Percentiles rank a stretch among this genome's conserved stretches.
phyloP scores from a whole-genome alignment of 2,888 invertebrate genomes.

The Dasysyrphus albostriatus region DNA sequence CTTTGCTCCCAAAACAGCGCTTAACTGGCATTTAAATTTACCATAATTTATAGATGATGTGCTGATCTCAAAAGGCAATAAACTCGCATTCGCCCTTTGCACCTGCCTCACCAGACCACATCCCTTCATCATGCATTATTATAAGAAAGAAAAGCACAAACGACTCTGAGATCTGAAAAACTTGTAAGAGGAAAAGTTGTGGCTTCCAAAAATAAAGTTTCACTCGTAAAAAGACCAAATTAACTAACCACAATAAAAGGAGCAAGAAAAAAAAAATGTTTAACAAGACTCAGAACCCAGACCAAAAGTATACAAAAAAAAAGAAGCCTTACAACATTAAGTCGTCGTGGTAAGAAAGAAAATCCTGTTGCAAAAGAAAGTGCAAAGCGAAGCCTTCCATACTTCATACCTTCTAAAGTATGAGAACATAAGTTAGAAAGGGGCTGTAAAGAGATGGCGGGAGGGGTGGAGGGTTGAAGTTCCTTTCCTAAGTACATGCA shows the following conservation, averaged over 20 bases:
- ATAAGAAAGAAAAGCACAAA: constrained; percentile 37
- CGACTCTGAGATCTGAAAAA: constrained; percentile 44
- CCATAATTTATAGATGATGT: constrained; percentile 75
- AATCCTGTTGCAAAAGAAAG: constrained; percentile 55
- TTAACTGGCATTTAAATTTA: constrained; percentile 74
- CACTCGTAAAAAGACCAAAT: constrained; percentile 24
- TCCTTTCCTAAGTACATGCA: constrained; percentile 60
- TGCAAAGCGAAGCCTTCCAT: constrained; percentile 14
- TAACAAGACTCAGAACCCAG: constrained; percentile 24
- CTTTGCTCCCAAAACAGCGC: constrained; percentile 68
- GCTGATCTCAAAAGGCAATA: constrained; percentile 67
- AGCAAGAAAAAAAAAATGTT: neutral
- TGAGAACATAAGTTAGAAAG: neutral
- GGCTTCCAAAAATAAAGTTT: constrained; percentile 43
- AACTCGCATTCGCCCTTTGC: constrained; percentile 11
- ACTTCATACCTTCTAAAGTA: constrained; percentile 7
- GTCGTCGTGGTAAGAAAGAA: constrained; percentile 1
- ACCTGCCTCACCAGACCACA: neutral
- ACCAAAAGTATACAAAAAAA: constrained; percentile 16
- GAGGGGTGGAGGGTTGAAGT: neutral
- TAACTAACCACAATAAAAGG: constrained; percentile 56
- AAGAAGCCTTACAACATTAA: constrained; percentile 64
- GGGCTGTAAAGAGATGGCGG: neutral
- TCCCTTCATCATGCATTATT: neutral
- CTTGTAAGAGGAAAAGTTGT: constrained; percentile 39